phyloP scores from a whole-genome alignment of 2,888 invertebrate genomes.

The Trypoxylon attenuatum region DNA sequence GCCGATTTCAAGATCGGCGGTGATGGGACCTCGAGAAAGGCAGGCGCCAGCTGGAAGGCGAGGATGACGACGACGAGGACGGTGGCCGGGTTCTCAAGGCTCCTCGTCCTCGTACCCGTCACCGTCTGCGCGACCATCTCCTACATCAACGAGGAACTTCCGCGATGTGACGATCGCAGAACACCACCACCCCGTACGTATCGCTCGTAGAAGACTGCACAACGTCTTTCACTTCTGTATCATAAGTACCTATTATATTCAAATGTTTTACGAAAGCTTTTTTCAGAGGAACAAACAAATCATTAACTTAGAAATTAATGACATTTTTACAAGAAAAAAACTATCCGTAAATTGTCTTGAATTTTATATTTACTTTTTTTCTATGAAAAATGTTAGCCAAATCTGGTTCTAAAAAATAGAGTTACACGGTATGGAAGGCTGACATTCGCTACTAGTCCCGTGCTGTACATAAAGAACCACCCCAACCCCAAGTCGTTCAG shows the following conservation, averaged over 20 bases:
- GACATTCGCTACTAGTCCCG: too few species aligned
- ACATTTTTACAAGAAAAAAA: not conserved
- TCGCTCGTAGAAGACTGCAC: slow-evolving; percentile 1
- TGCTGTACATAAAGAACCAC: too few species aligned
- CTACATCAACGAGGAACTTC: slow-evolving; percentile 45
- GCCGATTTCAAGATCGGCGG: slow-evolving; percentile 21
- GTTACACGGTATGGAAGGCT: too few species aligned
- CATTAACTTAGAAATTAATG: not conserved
- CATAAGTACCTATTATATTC: not conserved
- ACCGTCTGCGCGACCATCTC: slow-evolving; percentile 59
- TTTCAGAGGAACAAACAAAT: not conserved
- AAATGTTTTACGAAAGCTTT: too few species aligned
- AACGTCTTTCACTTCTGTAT: too few species aligned
- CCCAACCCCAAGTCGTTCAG: too few species aligned
- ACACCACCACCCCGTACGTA: slow-evolving; percentile 46
- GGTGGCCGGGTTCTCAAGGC: slow-evolving; percentile 50
- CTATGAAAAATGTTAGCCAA: too few species aligned
- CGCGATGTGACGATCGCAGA: slow-evolving; percentile 50
- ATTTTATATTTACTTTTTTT: too few species aligned
- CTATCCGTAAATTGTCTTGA: not conserved
- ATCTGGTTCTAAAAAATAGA: too few species aligned
- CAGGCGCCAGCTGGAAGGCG: slow-evolving; percentile 33
- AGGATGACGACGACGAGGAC: slow-evolving; percentile 54
- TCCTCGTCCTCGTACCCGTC: slow-evolving; percentile 60
- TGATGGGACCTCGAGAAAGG: slow-evolving; percentile 42